These are phyloP conservation scores for Aporophyla lueneburgensis DNA, from an alignment of 2,888 invertebrate genomes.

Conservation along the genomic window DNA sequence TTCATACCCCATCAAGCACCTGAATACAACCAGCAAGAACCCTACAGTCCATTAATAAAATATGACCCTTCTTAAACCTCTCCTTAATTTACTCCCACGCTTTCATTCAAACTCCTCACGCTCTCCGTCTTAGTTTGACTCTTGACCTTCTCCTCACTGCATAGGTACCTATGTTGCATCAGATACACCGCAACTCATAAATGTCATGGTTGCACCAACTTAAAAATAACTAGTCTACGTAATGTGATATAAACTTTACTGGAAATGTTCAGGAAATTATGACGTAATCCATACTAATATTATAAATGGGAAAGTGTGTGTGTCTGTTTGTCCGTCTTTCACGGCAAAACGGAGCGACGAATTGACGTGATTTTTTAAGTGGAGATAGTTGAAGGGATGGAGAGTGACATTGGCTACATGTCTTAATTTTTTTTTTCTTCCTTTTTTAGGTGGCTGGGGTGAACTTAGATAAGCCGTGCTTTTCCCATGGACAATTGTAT, in stretches of 20 bases:
- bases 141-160: neutral
- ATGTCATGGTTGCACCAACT: slow-evolving; percentile 17
- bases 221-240: neutral
- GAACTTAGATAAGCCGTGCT: too few species aligned
- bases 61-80: neutral
- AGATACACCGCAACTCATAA: slow-evolving; percentile 9
- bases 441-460: too few species aligned
- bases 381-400: too few species aligned
- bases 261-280: too few species aligned
- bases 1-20: neutral
- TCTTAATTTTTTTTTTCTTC: too few species aligned
- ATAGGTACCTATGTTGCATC: neutral
- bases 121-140: neutral
- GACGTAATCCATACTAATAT: too few species aligned
- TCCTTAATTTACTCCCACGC: neutral
- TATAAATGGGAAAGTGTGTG: too few species aligned
- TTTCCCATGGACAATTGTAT: too few species aligned
- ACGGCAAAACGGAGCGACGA: too few species aligned
- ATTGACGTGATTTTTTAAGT: too few species aligned
- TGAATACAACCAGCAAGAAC: neutral
- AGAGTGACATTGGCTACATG: too few species aligned
- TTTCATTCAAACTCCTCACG: neutral
- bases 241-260: slow-evolving; percentile 22
- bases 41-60: neutral
- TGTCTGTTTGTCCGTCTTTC: too few species aligned